Base-by-base conservation (phyloP, 2,113 vertebrate genomes). In the Tonatia bakeri region DNA sequence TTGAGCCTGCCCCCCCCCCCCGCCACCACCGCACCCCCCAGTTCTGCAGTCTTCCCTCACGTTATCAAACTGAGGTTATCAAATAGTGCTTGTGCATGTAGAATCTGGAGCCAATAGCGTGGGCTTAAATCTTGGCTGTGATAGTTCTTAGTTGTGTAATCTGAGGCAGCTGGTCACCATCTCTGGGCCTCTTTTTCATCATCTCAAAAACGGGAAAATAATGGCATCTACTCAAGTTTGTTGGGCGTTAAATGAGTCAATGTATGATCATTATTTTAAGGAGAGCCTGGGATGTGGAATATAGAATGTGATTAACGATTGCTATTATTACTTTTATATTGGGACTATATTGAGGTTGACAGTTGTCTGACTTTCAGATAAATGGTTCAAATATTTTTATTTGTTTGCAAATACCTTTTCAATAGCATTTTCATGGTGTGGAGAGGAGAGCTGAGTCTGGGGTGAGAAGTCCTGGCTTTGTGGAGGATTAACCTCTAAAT, bases 391-490 rank as follows among this genome's bases (percentile, higher is more conserved):
- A 3, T 43, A 10, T n/a, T 75, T 86, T 54, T 47, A 14, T 84
- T 69, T 56, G 9, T 86, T 91, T 90, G 45, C 67, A 86, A 83
- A 83, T 89, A 61, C 28, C 22, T 75, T 54, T 90, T 90, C 28
- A 6, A 15, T 40, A 19, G n/a, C 28, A 17, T 83, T n/a, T 52
- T 81, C 65, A 17, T 38, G 31, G 6, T 83, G 1, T 69, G n/a
- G 43, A 47, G 13, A 40, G 56, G 52, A 59, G 70, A 73, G 24
- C 56, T 40, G 26, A 90, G 14, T 83, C n/a, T 67, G n/a, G 36
- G n/a, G 43, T 50, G 16, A 77, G 90, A 73, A 65, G 9, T 47
- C n/a, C 31, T 81, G 87, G 38, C 1, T 90, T 90, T 65, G 10
- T 50, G 45, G 47, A 79, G 47, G 31, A n/a, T 70, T 91, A 83